These are phyloP conservation scores for Heliconius aoede DNA, from an alignment of 2,888 invertebrate species.

Conservation along the genomic window DNA sequence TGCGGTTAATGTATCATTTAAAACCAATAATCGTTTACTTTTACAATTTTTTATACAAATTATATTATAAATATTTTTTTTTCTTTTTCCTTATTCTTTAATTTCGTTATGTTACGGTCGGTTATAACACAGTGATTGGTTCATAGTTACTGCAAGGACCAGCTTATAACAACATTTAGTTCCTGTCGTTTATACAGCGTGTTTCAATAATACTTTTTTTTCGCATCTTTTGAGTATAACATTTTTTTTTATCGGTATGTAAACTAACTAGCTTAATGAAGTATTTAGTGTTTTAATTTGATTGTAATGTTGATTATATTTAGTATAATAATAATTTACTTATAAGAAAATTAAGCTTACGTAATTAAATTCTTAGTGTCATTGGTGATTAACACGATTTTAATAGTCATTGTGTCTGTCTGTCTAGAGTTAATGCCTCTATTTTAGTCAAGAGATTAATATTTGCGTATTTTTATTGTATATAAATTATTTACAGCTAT, in stretches of 20 bases:
- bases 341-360: too few relatives aligned
- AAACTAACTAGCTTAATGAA: not conserved
- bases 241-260: not conserved
- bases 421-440: not conserved
- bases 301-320: not conserved
- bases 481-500: not conserved
- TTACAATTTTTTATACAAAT: constrained; percentile 8
- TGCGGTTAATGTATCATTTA: constrained; percentile 21
- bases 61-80: not conserved
- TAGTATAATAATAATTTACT: too few relatives aligned
- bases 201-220: constrained; percentile 44
- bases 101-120: constrained; percentile 52
- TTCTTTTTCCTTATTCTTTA: not conserved
- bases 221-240: not conserved
- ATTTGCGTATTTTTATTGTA: too few relatives aligned
- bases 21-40: constrained; percentile 17
- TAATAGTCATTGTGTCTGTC: not conserved
- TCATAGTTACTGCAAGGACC: constrained; percentile 52
- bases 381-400: not conserved
- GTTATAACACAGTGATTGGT: constrained; percentile 58
- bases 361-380: too few relatives aligned
- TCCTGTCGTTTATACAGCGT: constrained; percentile 60
- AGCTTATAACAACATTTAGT: constrained; percentile 65
- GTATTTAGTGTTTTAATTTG: not conserved
- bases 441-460: too few relatives aligned